A percentile compares a stretch with the other conserved stretches of the same genome.
These are phyloP conservation scores for Hemicentrotus pulcherrimus DNA, from an alignment of 35 echinoderm and acorn worm genomes.

Conservation along the genomic window DNA sequence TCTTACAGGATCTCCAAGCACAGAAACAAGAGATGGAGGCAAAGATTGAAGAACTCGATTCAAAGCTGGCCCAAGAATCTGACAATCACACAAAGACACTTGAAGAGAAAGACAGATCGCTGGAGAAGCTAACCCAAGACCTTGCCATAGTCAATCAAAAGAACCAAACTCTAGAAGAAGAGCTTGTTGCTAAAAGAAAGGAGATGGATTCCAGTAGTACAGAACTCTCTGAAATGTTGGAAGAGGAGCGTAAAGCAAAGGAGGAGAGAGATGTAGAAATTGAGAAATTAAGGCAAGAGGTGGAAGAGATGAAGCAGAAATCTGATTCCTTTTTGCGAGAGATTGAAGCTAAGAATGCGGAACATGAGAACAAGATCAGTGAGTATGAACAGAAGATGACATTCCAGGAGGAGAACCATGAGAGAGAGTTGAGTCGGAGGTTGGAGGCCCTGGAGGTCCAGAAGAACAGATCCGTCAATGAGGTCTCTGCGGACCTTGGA, in stretches of 20 bases:
- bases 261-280: slow-evolving; percentile 66
- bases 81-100: slow-evolving; percentile 20
- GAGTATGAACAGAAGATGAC: slow-evolving; percentile 88
- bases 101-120: slow-evolving; percentile 5
- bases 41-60: slow-evolving; percentile 59
- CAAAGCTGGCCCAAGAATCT: slow-evolving; percentile 10
- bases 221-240: slow-evolving; percentile 59
- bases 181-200: slow-evolving; percentile 63
- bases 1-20: slow-evolving; percentile 53
- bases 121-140: slow-evolving; percentile 30
- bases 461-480: slow-evolving; percentile 88
- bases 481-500: slow-evolving; percentile 78
- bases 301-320: slow-evolving; percentile 62
- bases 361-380: slow-evolving; percentile 69
- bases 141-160: slow-evolving; percentile 32
- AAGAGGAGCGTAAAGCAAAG: slow-evolving; percentile 42
- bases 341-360: slow-evolving; percentile 64
- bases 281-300: slow-evolving; percentile 59
- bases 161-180: slow-evolving; percentile 39
- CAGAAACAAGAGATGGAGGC: slow-evolving; percentile 64
- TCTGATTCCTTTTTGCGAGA: slow-evolving; percentile 51
- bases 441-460: slow-evolving; percentile 86
- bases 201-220: slow-evolving; percentile 51
- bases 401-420: slow-evolving; percentile 93
- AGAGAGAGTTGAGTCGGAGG: slow-evolving; percentile 73